These are phyloP conservation scores for Trypoxylus dichotomus DNA, from an alignment of 1,140 invertebrate genomes.

Conservation along the genomic window DNA sequence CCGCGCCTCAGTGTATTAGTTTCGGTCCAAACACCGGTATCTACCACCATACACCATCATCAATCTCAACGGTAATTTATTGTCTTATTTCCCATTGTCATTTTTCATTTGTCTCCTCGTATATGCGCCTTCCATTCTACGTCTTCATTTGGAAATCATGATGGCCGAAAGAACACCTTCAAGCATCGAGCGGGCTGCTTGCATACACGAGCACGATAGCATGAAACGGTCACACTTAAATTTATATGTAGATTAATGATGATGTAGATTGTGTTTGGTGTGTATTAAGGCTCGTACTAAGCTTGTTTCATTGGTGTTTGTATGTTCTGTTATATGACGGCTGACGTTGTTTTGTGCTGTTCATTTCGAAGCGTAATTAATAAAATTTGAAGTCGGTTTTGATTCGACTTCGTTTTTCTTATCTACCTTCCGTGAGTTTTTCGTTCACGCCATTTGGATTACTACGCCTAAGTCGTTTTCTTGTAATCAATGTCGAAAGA, in stretches of 20 bases:
- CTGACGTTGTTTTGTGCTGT: not conserved
- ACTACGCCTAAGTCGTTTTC: not conserved
- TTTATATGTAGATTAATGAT: not conserved
- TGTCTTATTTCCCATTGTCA: constrained; percentile 48
- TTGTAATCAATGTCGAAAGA: not conserved
- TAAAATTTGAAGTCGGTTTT: not conserved
- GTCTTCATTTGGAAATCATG: constrained; percentile 41
- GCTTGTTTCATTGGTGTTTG: not conserved
- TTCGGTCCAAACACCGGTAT: constrained; percentile 40
- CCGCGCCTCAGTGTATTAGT: constrained; percentile 38
- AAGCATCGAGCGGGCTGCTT: not conserved
- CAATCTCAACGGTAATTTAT: constrained; percentile 48
- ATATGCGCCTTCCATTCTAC: constrained; percentile 33
- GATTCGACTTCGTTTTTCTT: not conserved
- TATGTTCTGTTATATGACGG: not conserved
- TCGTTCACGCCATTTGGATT: not conserved
- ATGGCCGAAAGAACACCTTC: constrained; percentile 1
- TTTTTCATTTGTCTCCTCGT: constrained; percentile 42
- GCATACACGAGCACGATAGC: constrained; percentile 38
- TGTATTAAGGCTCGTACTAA: not conserved
- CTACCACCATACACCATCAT: constrained; percentile 39
- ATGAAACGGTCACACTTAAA: constrained; percentile 24
- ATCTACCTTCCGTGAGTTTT: too few relatives aligned
- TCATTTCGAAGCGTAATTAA: not conserved
- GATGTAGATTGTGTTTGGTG: not conserved